Conservation (phyloP, 2,888 invertebrate genomes). For the Drosophila quinaria region DNA sequence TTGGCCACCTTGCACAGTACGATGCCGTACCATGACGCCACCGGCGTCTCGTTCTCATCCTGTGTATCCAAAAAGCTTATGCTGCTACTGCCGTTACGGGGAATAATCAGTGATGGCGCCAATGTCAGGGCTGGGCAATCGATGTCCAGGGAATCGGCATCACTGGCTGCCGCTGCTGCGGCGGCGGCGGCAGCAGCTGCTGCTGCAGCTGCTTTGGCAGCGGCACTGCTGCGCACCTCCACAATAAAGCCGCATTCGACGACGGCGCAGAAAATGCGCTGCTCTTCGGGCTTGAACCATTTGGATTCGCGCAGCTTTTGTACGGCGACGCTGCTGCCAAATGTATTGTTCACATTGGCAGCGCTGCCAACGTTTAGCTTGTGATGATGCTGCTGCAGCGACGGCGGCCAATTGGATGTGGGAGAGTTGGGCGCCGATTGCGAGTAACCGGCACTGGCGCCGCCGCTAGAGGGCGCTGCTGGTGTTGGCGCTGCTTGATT, state of each 20-base stretch:
- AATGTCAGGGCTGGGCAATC: slow-evolving; percentile 62
- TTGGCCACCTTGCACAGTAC: slow-evolving; percentile 90
- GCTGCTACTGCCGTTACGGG: slow-evolving; percentile 69
- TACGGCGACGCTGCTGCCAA: slow-evolving; percentile 88
- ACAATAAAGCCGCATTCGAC: slow-evolving; percentile 91
- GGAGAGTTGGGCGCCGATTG: slow-evolving; percentile 75
- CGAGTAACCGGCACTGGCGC: slow-evolving; percentile 55
- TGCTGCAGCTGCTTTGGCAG: slow-evolving; percentile 59
- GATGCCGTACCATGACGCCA: slow-evolving; percentile 88
- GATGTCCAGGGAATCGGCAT: slow-evolving; percentile 66
- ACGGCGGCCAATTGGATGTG: slow-evolving; percentile 69
- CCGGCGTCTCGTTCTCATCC: slow-evolving; percentile 84
- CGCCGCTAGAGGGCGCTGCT: slow-evolving; percentile 45
- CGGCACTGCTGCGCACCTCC: slow-evolving; percentile 87
- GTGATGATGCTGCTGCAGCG: slow-evolving; percentile 55
- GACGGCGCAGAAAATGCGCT: slow-evolving; percentile 90
- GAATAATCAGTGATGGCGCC: slow-evolving; percentile 60
- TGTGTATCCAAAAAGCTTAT: slow-evolving; percentile 77
- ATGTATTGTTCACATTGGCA: slow-evolving; percentile 55
- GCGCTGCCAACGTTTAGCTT: slow-evolving; percentile 52
- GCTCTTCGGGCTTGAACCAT: slow-evolving; percentile 91
- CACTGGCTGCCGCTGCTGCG: slow-evolving; percentile 57
- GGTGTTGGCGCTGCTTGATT: slow-evolving; percentile 61
- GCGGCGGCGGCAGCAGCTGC: slow-evolving; percentile 85
- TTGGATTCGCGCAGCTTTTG: slow-evolving; percentile 91